Percentiles rank a stretch among this genome's conserved stretches.
These are phyloP conservation scores for Sebastiscus albofasciatus DNA, from an alignment of 2,797 vertebrate species.

Conservation along the genomic window DNA sequence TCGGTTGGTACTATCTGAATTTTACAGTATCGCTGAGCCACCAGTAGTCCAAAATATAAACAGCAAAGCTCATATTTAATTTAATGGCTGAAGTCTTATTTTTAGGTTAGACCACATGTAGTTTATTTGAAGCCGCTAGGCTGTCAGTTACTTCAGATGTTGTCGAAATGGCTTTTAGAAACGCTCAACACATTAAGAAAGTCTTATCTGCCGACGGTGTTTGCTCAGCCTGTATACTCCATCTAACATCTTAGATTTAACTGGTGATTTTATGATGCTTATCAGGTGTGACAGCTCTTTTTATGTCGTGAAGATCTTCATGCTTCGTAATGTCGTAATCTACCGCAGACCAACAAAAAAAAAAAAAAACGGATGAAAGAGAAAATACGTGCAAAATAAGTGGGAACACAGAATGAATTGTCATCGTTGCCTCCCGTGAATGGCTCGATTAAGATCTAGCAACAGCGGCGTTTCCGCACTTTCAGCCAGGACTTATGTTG, in stretches of 20 bases:
- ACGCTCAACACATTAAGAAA: constrained; percentile 28
- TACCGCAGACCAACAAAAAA: constrained; percentile 49
- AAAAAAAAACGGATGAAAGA: constrained; percentile 35
- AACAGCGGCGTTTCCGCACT: constrained; percentile 68
- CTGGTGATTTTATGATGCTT: constrained; percentile 70
- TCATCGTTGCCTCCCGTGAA: constrained; percentile 51
- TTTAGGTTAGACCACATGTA: background rate
- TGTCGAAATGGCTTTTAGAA: constrained; percentile 21
- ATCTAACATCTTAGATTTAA: constrained; percentile 36
- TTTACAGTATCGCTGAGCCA: constrained; percentile 16
- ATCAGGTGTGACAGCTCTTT: constrained; percentile 74
- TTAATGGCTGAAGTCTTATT: constrained; percentile 16
- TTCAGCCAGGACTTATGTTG: constrained; percentile 69
- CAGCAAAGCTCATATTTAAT: constrained; percentile 22
- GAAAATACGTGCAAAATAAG: constrained; percentile 46
- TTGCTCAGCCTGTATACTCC: constrained; percentile 42
- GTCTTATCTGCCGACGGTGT: constrained; percentile 41
- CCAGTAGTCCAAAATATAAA: constrained; percentile 22
- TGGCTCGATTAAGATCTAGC: constrained; percentile 78
- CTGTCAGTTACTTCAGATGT: constrained; percentile 18
- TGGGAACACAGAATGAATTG: constrained; percentile 40
- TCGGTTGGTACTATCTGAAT: constrained; percentile 24
- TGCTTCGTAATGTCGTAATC: constrained; percentile 74
- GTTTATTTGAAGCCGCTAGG: background rate
- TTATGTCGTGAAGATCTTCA: constrained; percentile 71